phyloP scores from a whole-genome alignment of 1,140 invertebrate genomes.

The Megalopta genalis region DNA sequence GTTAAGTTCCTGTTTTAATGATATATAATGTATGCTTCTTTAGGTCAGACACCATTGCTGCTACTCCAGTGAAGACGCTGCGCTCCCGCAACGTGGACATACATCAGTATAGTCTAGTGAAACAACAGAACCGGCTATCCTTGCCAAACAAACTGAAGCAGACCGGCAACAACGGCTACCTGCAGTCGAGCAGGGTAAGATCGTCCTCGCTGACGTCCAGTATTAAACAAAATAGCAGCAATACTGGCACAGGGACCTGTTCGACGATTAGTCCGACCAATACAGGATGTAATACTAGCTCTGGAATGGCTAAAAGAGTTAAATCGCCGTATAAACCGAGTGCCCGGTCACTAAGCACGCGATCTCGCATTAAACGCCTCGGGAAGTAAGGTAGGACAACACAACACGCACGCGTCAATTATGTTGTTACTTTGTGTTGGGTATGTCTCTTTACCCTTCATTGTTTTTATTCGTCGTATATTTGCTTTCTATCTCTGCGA shows the following conservation, averaged over 20 bases:
- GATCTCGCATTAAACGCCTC: conserved; percentile 76
- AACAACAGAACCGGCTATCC: conserved; percentile 70
- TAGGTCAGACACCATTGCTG: conserved; percentile 77
- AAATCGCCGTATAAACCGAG: conserved; percentile 74
- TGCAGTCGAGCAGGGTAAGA: conserved; percentile 56
- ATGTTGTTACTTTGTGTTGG: conserved; percentile 32
- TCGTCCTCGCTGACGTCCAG: conserved; percentile 53
- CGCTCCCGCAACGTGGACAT: conserved; percentile 78
- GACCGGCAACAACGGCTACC: conserved; percentile 33
- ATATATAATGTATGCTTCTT: not conserved
- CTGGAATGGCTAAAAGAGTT: conserved; percentile 70
- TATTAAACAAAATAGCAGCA: conserved; percentile 60
- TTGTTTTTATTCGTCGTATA: conserved; percentile 12
- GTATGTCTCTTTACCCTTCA: conserved; percentile 52
- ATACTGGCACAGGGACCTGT: conserved; percentile 50
- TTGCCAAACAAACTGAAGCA: conserved; percentile 68
- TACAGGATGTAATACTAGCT: conserved; percentile 50
- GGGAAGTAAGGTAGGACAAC: conserved; percentile 69
- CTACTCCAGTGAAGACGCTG: conserved; percentile 75
- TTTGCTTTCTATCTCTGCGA: conserved; percentile 17
- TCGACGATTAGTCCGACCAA: conserved; percentile 41
- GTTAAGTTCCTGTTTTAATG: not conserved
- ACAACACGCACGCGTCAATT: not conserved
- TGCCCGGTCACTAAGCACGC: conserved; percentile 70
- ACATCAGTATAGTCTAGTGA: conserved; percentile 73